A percentile compares a stretch with the other conserved stretches of the same genome.
phyloP scores from a whole-genome alignment of 1,140 invertebrate species.

The Scylla paramamosain region DNA sequence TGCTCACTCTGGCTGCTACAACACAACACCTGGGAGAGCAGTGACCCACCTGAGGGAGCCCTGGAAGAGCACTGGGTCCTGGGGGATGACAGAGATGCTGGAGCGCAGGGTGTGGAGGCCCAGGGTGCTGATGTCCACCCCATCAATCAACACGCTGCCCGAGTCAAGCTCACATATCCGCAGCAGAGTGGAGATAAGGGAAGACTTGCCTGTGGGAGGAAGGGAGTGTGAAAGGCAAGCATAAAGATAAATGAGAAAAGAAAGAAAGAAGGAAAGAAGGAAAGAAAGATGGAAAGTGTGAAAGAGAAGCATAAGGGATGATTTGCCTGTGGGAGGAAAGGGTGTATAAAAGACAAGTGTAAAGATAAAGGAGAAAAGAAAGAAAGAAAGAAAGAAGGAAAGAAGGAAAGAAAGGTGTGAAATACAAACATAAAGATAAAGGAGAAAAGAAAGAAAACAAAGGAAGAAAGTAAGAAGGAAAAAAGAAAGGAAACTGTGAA shows the following conservation, averaged over 20 bases:
- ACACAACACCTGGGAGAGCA: no score
- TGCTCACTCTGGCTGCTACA: no score
- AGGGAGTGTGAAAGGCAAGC: neutral
- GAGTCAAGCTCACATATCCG: conserved; percentile 78
- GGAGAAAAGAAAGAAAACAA: neutral
- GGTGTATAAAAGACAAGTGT: neutral
- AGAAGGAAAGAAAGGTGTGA: conserved; percentile 34
- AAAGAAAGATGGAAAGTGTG: no score
- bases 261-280: no score
- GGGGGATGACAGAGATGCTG: conserved; percentile 81
- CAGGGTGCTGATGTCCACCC: conserved; percentile 80
- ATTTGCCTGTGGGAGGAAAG: conserved; percentile 78
- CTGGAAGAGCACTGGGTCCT: conserved; percentile 82
- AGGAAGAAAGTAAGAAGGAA: no score
- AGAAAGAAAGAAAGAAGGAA: no score
- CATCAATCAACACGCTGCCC: conserved; percentile 80
- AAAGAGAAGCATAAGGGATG: conserved; percentile 72
- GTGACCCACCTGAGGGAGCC: conserved; percentile 81
- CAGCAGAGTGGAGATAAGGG: conserved; percentile 79
- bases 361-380: neutral
- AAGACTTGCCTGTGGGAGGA: conserved; percentile 79
- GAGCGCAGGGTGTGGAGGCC: conserved; percentile 81
- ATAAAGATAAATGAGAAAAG: neutral
- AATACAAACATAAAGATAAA: neutral
- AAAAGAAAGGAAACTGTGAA: no score